Base-by-base conservation (phyloP, 2,113 vertebrate species). In the Oncorhynchus clarkii region DNA sequence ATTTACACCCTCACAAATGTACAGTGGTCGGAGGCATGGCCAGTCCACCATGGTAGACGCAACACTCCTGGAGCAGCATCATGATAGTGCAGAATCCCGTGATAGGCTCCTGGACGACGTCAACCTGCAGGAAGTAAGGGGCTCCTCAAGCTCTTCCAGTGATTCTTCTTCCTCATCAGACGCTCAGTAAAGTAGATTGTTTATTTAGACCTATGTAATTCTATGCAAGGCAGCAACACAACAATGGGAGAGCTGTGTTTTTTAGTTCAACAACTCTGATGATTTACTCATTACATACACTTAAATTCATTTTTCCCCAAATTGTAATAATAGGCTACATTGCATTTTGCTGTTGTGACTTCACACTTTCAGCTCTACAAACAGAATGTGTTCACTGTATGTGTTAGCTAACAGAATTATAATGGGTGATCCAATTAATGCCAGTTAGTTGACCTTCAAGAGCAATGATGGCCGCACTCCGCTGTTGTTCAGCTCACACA, bases 31-130 rank as follows among this genome's bases (percentile, higher is more conserved):
- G 62, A 26, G 88, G 76, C 81, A 59, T 24, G 80, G 70, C 0
- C 87, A 75, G 70, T 76, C 49, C 67, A 39, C 75, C 24, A 31
- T 87, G 5, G 20, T 71, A 29, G 85, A 77, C 4, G 31, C 82
- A 24, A 87, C 73, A 45, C 34, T 45, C 16, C 31, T 78, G 0
- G 75, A 86, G 12, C 49, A 7, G 2, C 86, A 80, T 48, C 90
- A 90, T 18, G 82, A 87, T 9, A 84, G 78, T 0, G 82, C 90
- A 26, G 80, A 80, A 74, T 87, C 54, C 67, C 78, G 24, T 82
- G 90, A 68, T 72, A 94, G 89, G 12, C 51, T 54, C 51, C 51
- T 16, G 4, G 51, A 54, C 1, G 51, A 54, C 16, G 5, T 54
- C 13, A 54, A 54, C 51, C 12, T 54, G 14, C 13, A 54, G 51